Conservation (phyloP, 35 echinoderm and acorn worm genomes). For the Acanthaster planci region DNA sequence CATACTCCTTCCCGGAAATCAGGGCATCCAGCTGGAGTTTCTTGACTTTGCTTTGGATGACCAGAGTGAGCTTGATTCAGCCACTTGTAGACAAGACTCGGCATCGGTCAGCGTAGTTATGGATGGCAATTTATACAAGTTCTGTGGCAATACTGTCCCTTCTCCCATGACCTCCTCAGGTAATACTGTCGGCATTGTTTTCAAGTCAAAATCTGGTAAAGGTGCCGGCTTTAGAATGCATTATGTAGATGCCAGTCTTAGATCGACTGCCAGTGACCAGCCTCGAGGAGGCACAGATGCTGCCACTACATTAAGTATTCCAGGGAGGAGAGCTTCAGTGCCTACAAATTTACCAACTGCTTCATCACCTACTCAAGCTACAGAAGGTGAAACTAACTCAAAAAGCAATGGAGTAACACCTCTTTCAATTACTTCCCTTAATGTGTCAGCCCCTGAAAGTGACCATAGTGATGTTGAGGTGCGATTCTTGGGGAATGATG, state of each 20-base stretch:
- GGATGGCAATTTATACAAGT: background rate
- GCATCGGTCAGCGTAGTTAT: background rate
- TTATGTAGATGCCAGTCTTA: slow-evolving; percentile 10
- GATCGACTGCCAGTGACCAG: background rate
- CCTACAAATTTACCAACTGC: too few species aligned
- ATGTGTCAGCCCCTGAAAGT: too few species aligned
- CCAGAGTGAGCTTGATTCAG: background rate
- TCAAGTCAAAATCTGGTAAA: slow-evolving; percentile 29
- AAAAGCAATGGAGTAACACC: too few species aligned
- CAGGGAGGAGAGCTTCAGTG: too few species aligned
- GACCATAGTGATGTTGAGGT: background rate
- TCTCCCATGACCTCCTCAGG: slow-evolving; percentile 16
- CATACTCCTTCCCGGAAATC: background rate
- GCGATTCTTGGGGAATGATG: background rate
- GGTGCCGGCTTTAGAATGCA: slow-evolving; percentile 10
- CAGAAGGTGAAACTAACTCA: too few species aligned
- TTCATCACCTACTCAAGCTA: too few species aligned
- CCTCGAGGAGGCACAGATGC: background rate
- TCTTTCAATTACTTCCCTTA: too few species aligned
- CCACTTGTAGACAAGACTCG: background rate
- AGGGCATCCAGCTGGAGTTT: slow-evolving; percentile 39
- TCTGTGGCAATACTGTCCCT: slow-evolving; percentile 8
- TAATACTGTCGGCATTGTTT: background rate
- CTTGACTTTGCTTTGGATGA: slow-evolving; percentile 34
- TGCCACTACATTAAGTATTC: background rate